phyloP scores from a whole-genome alignment of 2,797 vertebrate species.

The Malacoraja senta region DNA sequence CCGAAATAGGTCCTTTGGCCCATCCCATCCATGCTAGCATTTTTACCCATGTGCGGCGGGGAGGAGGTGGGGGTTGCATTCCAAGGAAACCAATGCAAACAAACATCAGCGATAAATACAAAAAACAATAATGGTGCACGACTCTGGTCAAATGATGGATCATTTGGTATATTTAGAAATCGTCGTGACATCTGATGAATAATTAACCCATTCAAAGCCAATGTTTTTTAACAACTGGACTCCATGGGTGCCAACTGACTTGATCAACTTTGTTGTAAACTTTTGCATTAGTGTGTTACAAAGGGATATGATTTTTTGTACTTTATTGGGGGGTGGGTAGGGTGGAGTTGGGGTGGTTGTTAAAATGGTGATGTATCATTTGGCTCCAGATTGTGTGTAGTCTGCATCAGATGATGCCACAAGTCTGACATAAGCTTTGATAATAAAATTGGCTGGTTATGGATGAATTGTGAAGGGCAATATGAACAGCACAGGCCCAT shows the following conservation, averaged over 20 bases:
- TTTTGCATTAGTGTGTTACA: not conserved
- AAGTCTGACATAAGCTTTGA: not conserved
- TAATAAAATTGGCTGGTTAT: not conserved
- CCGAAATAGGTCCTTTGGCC: no score
- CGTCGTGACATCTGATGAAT: not conserved
- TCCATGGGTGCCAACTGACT: not conserved
- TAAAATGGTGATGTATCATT: not conserved
- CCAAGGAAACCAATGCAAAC: not conserved
- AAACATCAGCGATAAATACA: not conserved
- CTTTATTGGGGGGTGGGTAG: not conserved
- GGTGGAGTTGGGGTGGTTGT: not conserved
- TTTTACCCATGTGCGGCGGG: no score
- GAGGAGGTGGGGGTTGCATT: not conserved
- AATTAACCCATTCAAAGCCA: not conserved
- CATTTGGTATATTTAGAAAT: not conserved
- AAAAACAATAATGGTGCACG: not conserved
- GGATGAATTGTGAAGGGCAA: not conserved
- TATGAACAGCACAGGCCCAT: not conserved
- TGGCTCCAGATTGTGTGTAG: not conserved
- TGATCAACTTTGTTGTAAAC: not conserved
- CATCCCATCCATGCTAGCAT: no score
- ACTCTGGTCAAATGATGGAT: not conserved
- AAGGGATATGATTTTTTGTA: not conserved
- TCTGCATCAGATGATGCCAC: no score
- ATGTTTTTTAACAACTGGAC: not conserved